These are phyloP conservation scores for Drosophila kokeensis DNA, from an alignment of 2,888 invertebrate genomes.

Conservation along the genomic window DNA sequence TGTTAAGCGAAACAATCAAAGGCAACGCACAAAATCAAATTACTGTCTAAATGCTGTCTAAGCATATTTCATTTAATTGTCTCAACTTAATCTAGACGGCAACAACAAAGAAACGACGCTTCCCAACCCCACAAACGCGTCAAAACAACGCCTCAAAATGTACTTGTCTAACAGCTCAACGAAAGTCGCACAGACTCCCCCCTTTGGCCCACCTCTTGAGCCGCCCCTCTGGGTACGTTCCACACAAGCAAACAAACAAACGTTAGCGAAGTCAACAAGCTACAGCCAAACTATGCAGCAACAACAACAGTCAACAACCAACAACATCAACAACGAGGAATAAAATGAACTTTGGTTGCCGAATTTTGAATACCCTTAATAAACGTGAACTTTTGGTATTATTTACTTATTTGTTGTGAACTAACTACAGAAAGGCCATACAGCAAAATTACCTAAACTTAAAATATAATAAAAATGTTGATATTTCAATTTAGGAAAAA, in stretches of 20 bases:
- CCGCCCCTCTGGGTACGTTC: neutral
- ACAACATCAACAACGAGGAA: slow-evolving; percentile 27
- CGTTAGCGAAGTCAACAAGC: slow-evolving; percentile 54
- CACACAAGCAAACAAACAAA: slow-evolving; percentile 56
- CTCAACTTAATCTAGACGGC: slow-evolving; percentile 56
- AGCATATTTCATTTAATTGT: slow-evolving; percentile 68
- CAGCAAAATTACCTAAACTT: neutral
- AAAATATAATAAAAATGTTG: neutral
- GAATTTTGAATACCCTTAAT: slow-evolving; percentile 16
- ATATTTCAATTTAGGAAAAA: neutral
- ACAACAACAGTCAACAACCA: slow-evolving; percentile 28
- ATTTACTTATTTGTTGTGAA: neutral
- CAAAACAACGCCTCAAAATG: slow-evolving; percentile 74
- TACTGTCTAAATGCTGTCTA: slow-evolving; percentile 74
- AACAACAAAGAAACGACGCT: slow-evolving; percentile 34
- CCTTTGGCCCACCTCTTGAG: neutral
- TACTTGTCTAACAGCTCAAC: slow-evolving; percentile 46
- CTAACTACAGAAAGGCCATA: neutral
- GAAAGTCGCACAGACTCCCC: slow-evolving; percentile 24
- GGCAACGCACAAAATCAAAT: slow-evolving; percentile 67
- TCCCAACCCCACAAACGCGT: slow-evolving; percentile 42
- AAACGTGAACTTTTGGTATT: neutral
- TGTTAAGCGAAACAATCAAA: slow-evolving; percentile 42
- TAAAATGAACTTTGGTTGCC: neutral
- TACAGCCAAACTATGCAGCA: slow-evolving; percentile 58